Evolutionary conservation across 92 coral and sea anemone species (phyloP).

Genomic region (Zoanthus solanderi): DNA sequence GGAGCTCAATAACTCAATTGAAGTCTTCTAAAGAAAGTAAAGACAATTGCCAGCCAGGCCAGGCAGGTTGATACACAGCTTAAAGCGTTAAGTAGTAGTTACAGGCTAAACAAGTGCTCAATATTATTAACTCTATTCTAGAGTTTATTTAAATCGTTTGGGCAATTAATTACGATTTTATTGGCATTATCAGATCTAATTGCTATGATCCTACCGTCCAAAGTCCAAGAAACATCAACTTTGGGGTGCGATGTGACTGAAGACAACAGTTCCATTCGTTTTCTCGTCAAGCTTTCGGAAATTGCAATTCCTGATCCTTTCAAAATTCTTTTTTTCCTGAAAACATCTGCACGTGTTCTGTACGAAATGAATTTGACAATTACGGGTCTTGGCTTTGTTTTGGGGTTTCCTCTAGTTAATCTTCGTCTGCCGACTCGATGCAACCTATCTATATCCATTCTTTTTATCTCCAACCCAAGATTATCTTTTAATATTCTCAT

Average conservation of each 20-base stretch:
- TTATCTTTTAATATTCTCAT: background rate
- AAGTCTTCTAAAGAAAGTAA: too few species aligned
- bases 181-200: background rate
- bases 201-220: conserved; percentile 18
- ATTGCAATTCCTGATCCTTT: conserved; percentile 2
- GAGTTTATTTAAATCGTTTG: background rate
- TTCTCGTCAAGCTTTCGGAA: background rate
- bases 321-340: background rate
- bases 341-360: background rate
- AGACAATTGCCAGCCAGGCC: background rate
- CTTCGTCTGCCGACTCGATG: background rate
- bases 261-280: conserved; percentile 2
- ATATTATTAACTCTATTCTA: too few species aligned
- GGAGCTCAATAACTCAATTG: too few species aligned
- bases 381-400: background rate
- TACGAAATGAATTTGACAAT: background rate
- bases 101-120: background rate
- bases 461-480: background rate
- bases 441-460: background rate
- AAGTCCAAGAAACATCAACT: background rate
- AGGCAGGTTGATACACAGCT: conserved; percentile 1
- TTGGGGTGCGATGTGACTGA: background rate
- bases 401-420: background rate
- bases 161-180: background rate
- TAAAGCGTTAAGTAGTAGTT: background rate